Conservation (phyloP, 2,113 vertebrate genomes). For the Naja naja region DNA sequence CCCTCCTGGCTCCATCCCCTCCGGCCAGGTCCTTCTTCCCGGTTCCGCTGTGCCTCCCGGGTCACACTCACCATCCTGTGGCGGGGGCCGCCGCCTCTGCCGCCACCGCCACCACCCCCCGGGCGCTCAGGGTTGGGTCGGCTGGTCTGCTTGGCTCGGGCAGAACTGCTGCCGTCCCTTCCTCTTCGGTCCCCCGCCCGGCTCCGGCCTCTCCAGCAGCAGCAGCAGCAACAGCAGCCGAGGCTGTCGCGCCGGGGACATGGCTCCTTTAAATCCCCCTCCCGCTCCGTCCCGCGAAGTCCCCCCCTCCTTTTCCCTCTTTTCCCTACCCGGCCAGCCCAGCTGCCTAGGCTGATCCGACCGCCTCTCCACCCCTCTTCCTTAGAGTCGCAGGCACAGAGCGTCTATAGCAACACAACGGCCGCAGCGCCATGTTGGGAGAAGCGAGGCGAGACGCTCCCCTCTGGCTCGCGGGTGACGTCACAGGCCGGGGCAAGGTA, state of each 20-base stretch:
- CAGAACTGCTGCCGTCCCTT: not conserved
- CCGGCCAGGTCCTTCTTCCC: slow-evolving; percentile 46
- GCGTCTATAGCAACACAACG: slow-evolving; percentile 61
- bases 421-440: slow-evolving; percentile 39
- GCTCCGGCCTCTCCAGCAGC: slow-evolving; percentile 60
- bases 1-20: not conserved
- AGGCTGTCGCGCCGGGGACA: slow-evolving; percentile 57
- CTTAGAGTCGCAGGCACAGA: slow-evolving; percentile 51
- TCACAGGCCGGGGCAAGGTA: not conserved
- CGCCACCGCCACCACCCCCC: not conserved
- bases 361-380: slow-evolving; percentile 35
- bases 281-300: slow-evolving; percentile 24
- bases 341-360: slow-evolving; percentile 16
- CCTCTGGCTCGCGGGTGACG: not conserved
- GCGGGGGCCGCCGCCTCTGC: slow-evolving; percentile 27
- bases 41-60: slow-evolving; percentile 40
- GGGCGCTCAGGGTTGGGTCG: not conserved
- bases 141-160: not conserved
- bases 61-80: slow-evolving; percentile 30
- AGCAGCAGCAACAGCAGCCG: slow-evolving; percentile 43
- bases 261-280: slow-evolving; percentile 67
- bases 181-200: slow-evolving; percentile 43
- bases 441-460: not conserved
- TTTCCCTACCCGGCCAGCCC: slow-evolving; percentile 2
- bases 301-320: not conserved